Evolutionary conservation across 2,888 invertebrate species (phyloP), one percentile per base, ranked within the genome.

Genomic region (Melanotus villosus): DNA sequence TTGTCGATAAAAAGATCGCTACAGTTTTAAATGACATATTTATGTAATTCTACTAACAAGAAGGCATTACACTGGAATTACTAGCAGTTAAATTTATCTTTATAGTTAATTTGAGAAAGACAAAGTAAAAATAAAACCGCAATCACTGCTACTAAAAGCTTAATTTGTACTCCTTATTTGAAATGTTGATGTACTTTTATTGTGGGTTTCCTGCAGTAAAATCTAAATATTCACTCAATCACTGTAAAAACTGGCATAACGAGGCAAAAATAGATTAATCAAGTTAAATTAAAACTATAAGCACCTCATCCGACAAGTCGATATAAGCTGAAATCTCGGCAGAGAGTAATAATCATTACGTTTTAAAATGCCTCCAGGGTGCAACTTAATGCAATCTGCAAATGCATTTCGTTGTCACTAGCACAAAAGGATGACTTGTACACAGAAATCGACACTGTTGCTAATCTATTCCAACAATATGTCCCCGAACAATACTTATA

Each of bases 381-480:
- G 30, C 59, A 59, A 58, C 59, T 69, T 52, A 64, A 65, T 59
- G 68, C 56, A 60, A 69, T 65, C 52, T 45, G 68, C 57, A 64
- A 68, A 64, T 68, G 68, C 68, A 57, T 41, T 47, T 47, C 38
- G 64, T 56, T 69, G 64, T 64, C 60, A 65, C 43, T 21, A 26
- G 47, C 47, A 71, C 67, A 68, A 71, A 68, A 68, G 64, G 68
- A 71, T 64, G 71, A 67, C 63, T 71, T 65, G 67, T 59, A 52
- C 52, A 50, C 50, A 52, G 71, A 65, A 67, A 71, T 68, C 68
- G 65, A 68, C 68, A 71, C 68, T 68, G 57, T 68, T 71, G 71
- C 71, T 71, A 71, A 71, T 68, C 71, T 64, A 68, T 56, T n/a
- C 41, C 36, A 65, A 71, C 67, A 68, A 68, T 68, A 59, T 59